Base-by-base conservation (phyloP, 2,797 vertebrate genomes). In the Enteromius argenteus region DNA sequence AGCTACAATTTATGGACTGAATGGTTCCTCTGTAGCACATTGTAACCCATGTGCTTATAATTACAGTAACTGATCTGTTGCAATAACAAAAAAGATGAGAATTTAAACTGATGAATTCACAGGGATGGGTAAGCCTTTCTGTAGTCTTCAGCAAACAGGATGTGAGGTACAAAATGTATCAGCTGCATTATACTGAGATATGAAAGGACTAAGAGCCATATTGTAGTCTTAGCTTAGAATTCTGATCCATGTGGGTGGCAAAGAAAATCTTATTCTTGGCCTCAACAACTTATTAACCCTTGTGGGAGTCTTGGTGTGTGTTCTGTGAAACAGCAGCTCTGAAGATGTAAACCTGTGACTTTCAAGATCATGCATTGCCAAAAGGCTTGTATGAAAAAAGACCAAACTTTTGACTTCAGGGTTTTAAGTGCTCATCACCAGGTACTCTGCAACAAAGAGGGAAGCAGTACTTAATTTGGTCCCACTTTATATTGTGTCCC, bases 121-220 rank as follows among this genome's bases (percentile, higher is more conserved):
- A 74, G 49, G 84, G 85, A 90, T 91, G 84, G 66, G 86, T 86
- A 83, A 49, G 86, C 89, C 92, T 92, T 92, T 76, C 90, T 93
- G 89, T 90, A 88, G 74, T 30, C 13, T 42, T 39, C 86, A 83
- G 87, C 87, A 87, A 91, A 90, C 91, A 93, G 93, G 93, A 94
- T 93, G 94, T 94, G 89, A 94, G 91, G 88, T 90, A 89, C 83
- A 87, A 89, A 89, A 90, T 92, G 90, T 90, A 92, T 53, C 89
- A 87, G 88, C 86, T 87, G 84, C 76, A 87, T 90, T 83, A 90
- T 86, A 92, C 88, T 85, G 85, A 90, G 89, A 92, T 92, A 88
- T 91, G 89, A 92, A 89, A 85, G 81, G 84, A n/a, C 91, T 89
- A 76, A 84, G 88, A 85, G 83, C 86, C 15, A 66, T 83, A 53